phyloP scores from a whole-genome alignment of 2,113 vertebrate genomes.

The Melanocharis versteri region DNA sequence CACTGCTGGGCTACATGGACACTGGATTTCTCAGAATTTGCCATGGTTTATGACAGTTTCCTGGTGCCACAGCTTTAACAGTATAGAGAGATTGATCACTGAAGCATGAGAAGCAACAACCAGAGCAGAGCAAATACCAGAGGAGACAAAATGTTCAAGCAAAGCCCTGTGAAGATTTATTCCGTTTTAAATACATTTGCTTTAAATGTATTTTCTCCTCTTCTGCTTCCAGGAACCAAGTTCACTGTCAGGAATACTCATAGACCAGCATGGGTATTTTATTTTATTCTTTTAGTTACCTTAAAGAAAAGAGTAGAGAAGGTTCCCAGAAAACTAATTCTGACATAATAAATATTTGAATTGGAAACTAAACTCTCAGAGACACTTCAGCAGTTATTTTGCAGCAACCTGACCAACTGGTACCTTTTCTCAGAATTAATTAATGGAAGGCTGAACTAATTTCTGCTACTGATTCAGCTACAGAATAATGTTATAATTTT shows the following conservation, averaged over 20 bases:
- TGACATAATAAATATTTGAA: conserved; percentile 28
- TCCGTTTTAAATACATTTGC: conserved; percentile 37
- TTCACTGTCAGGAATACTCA: conserved; percentile 17
- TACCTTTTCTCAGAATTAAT: background rate
- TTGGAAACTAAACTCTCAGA: background rate
- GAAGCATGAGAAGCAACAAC: background rate
- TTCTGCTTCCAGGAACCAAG: conserved; percentile 43
- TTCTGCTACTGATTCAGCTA: background rate
- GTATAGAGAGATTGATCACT: background rate
- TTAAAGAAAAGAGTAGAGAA: background rate
- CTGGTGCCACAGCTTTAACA: background rate
- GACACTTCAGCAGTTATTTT: background rate
- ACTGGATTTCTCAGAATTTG: background rate
- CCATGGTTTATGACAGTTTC: background rate
- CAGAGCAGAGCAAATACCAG: background rate
- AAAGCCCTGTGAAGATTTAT: conserved; percentile 9
- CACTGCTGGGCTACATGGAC: background rate
- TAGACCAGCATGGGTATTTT: background rate
- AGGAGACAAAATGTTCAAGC: background rate
- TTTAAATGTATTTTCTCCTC: conserved; percentile 37
- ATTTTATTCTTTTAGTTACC: background rate
- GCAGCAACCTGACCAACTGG: background rate
- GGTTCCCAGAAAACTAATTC: conserved; percentile 32
- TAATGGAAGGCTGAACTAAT: background rate
- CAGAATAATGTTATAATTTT: background rate